Evolutionary conservation across 2,797 vertebrate species (phyloP), one percentile per base, ranked within the genome.

Genomic region (Euthynnus affinis): DNA sequence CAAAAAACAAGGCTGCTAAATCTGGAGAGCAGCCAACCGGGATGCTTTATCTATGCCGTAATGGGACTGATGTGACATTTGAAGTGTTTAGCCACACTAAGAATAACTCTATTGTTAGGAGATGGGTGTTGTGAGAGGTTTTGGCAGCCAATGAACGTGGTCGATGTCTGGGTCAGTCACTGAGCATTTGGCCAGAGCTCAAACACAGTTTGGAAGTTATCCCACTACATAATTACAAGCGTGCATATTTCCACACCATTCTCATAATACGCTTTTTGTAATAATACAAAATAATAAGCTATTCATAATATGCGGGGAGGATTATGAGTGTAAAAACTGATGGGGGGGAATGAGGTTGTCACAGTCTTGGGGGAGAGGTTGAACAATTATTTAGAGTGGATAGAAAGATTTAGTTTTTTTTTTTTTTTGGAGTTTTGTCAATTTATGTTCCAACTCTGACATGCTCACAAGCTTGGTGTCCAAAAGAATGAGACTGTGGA

Each of bases 91-190:
- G 60, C 58, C 27, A 4, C 53, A 29, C 57, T 70, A 81, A 83
- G 89, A 90, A 89, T 90, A 90, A 76, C 81, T 82, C 64, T 0
- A 67, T 87, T 92, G 90, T 93, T 85, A 51, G 57, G 49, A 60
- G 71, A 51, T 73, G 70, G 62, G 34, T 74, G 81, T 79, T 75
- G 53, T 27, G 65, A 40, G 77, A 83, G 63, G 59, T 10, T 80
- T 66, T 90, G 81, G 82, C 84, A 79, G 76, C 55, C 53, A 48
- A 61, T 62, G 20, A 74, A 78, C 59, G 0, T 55, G 61, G 79
- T 88, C 46, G 4, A 49, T 9, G 75, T 83, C 78, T 74, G 79
- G 91, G 88, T 89, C 87, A 78, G 71, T 63, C 63, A 46, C 52
- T 62, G 22, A 80, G 68, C 25, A 14, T 86, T 79, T 85, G 78